Conservation (phyloP, 2,113 vertebrate species). For the Choloepus hoffmanni region DNA sequence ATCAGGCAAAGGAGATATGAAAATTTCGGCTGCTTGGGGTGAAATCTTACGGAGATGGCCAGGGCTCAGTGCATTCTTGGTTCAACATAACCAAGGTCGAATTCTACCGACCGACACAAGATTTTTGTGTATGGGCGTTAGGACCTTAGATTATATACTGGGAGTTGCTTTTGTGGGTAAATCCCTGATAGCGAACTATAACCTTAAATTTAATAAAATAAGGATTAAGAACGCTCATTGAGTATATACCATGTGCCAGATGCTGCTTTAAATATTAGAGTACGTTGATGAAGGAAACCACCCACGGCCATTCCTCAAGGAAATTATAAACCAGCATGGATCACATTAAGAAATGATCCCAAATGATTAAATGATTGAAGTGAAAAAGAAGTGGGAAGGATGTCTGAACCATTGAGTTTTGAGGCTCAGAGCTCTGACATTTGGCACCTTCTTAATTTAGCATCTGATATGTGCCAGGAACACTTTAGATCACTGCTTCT, state of each 20-base stretch:
- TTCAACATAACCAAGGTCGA: not conserved
- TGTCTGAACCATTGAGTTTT: too few species aligned
- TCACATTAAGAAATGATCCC: not conserved
- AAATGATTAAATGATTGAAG: not conserved
- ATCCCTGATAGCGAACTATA: too few species aligned
- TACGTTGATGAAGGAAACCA: not conserved
- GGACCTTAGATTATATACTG: not conserved
- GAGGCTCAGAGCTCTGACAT: not conserved
- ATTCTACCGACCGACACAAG: not conserved
- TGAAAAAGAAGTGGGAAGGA: not conserved
- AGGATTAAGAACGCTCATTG: not conserved
- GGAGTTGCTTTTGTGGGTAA: too few species aligned
- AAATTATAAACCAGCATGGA: not conserved
- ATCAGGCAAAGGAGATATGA: rapidly evolving
- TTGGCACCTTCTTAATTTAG: not conserved
- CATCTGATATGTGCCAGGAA: not conserved
- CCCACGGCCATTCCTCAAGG: not conserved
- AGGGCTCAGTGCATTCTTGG: not conserved
- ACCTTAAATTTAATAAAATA: not conserved
- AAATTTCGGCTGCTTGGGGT: not conserved
- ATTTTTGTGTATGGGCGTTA: not conserved
- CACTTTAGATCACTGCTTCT: not conserved
- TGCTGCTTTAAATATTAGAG: not conserved
- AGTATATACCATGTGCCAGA: not conserved
- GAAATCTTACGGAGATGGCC: not conserved